A percentile compares a stretch with the other conserved stretches of the same genome.
phyloP scores from a whole-genome alignment of 2,888 invertebrate species.

The Diplolepis rosae region DNA sequence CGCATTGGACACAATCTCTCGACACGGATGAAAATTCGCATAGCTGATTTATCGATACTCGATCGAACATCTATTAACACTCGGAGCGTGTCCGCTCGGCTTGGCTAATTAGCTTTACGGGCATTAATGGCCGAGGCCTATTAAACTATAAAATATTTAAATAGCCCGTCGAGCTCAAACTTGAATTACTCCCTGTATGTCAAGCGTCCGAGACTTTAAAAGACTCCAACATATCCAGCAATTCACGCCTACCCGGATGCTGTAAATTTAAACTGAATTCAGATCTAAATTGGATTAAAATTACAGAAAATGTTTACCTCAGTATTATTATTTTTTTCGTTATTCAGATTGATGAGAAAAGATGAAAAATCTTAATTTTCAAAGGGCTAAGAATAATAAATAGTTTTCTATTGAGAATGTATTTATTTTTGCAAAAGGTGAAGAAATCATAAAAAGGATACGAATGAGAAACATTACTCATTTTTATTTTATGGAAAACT shows the following conservation, averaged over 20 bases:
- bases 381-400: background rate
- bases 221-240: slow-evolving; percentile 30
- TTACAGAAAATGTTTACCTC: background rate
- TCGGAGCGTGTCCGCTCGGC: slow-evolving; percentile 48
- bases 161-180: slow-evolving; percentile 53
- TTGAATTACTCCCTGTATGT: slow-evolving; percentile 57
- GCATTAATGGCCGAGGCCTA: slow-evolving; percentile 63
- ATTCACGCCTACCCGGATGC: background rate
- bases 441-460: slow-evolving; percentile 26
- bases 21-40: slow-evolving; percentile 20
- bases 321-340: background rate
- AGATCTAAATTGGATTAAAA: background rate
- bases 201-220: slow-evolving; percentile 36
- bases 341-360: background rate
- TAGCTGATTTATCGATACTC: slow-evolving; percentile 48
- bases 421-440: slow-evolving; percentile 33
- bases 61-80: slow-evolving; percentile 58
- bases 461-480: slow-evolving; percentile 8
- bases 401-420: slow-evolving; percentile 31
- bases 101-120: slow-evolving; percentile 63
- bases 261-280: slow-evolving; percentile 1
- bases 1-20: slow-evolving; percentile 24
- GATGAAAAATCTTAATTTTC: background rate
- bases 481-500: slow-evolving; percentile 21
- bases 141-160: slow-evolving; percentile 67